Evolutionary conservation across 30 jellyfish, hydroid and myxozoan species (phyloP).

Genomic region (Rhopilema esculentum): DNA sequence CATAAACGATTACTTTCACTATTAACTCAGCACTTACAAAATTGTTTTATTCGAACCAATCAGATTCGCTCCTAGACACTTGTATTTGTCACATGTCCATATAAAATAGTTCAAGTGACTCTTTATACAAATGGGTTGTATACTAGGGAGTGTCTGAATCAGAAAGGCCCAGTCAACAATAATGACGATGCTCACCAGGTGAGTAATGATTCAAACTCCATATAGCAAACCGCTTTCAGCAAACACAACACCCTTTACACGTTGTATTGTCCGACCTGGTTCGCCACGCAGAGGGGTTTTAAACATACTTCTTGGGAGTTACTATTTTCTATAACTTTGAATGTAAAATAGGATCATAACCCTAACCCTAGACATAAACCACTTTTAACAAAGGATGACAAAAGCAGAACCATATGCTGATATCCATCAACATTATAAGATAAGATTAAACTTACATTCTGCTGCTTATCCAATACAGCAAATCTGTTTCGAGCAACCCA

Average conservation of each 20-base stretch:
- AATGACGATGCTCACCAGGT: not conserved
- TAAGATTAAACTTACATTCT: conserved; percentile 67
- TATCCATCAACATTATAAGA: too few relatives aligned
- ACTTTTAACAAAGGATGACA: too few relatives aligned
- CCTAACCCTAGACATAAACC: too few relatives aligned
- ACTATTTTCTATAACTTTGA: too few relatives aligned
- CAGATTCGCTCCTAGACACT: too few relatives aligned
- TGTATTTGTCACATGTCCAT: too few relatives aligned
- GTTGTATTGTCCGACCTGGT: not conserved
- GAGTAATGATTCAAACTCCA: conserved; percentile 8
- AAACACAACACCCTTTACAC: not conserved
- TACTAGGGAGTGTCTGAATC: not conserved
- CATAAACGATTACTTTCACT: not conserved
- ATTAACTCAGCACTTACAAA: too few relatives aligned
- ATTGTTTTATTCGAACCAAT: too few relatives aligned
- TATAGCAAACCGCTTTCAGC: not conserved
- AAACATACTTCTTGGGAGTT: not conserved
- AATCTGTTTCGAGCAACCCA: conserved; percentile 98
- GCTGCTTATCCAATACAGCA: conserved; percentile 95
- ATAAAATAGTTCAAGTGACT: too few relatives aligned
- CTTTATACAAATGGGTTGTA: not conserved
- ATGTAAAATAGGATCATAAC: too few relatives aligned
- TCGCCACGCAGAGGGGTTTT: not conserved
- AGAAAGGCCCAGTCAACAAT: conserved; percentile 21
- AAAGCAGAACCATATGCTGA: too few relatives aligned